A percentile compares a stretch with the other conserved stretches of the same genome.
Conservation (phyloP, 2,888 invertebrate species). For the Alsophila aescularia region DNA sequence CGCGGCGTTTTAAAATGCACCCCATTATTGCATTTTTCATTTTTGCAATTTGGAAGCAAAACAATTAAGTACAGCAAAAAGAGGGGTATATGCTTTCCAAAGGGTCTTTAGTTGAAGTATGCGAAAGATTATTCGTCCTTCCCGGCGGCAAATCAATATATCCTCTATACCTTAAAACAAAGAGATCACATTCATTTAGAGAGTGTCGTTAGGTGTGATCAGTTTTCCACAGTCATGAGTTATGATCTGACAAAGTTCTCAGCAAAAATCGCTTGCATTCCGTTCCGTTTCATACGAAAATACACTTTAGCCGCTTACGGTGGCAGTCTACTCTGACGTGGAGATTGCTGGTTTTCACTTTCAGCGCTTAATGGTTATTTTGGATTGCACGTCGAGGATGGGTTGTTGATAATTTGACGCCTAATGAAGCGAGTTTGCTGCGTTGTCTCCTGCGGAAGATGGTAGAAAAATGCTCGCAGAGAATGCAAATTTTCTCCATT, state of each 20-base stretch:
- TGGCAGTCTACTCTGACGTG: slow-evolving; percentile 45
- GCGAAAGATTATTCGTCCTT: slow-evolving; percentile 51
- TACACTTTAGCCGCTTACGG: slow-evolving; percentile 55
- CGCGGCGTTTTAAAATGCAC: slow-evolving; percentile 66
- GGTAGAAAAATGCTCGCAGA: slow-evolving; percentile 74
- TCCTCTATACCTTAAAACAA: background rate
- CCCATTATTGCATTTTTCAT: slow-evolving; percentile 60
- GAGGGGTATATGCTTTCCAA: slow-evolving; percentile 62
- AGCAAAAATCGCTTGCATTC: slow-evolving; percentile 61
- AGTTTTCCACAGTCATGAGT: slow-evolving; percentile 66
- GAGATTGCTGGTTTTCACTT: slow-evolving; percentile 46
- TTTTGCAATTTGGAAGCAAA: slow-evolving; percentile 71
- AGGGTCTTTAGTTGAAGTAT: slow-evolving; percentile 67
- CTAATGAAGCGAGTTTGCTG: slow-evolving; percentile 79
- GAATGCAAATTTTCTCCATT: slow-evolving; percentile 78
- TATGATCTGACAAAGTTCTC: slow-evolving; percentile 74
- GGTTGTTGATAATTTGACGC: slow-evolving; percentile 79
- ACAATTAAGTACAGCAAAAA: slow-evolving; percentile 75
- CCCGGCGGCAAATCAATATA: slow-evolving; percentile 18
- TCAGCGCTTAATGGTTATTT: slow-evolving; percentile 67
- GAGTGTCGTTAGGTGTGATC: slow-evolving; percentile 49
- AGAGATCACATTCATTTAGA: slow-evolving; percentile 42
- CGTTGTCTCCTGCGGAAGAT: slow-evolving; percentile 73
- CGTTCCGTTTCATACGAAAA: slow-evolving; percentile 54
- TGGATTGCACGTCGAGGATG: slow-evolving; percentile 63